Evolutionary conservation across 2,797 vertebrate genomes (phyloP).

Genomic region (Urophycis tenuis): DNA sequence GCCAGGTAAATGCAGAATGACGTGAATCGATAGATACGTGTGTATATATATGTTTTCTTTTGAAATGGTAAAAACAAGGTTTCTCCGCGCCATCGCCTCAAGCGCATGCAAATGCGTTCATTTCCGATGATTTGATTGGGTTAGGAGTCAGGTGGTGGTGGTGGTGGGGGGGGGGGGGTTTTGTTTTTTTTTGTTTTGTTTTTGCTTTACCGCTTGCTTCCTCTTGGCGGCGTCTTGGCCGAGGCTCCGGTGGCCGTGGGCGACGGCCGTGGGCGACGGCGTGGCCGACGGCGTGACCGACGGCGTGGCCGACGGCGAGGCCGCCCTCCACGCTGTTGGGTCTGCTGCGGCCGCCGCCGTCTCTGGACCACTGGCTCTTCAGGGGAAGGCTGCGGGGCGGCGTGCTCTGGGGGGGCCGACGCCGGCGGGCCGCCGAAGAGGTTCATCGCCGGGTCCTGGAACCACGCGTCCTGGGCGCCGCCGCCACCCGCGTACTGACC

Average conservation of each 20-base stretch:
- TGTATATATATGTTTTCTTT: background rate
- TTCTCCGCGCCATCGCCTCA: constrained; percentile 58
- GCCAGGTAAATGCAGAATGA: constrained; percentile 57
- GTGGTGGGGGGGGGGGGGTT: background rate
- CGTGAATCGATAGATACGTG: constrained; percentile 34
- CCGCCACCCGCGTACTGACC: constrained; percentile 40
- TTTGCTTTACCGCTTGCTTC: constrained; percentile 73
- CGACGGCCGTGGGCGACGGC: constrained; percentile 55
- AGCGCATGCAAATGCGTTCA: constrained; percentile 74
- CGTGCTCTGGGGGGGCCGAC: constrained; percentile 41
- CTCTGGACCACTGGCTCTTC: constrained; percentile 67
- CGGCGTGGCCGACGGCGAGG: constrained; percentile 60
- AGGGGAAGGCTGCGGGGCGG: constrained; percentile 63
- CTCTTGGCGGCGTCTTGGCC: constrained; percentile 67
- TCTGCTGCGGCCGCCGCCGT: constrained; percentile 40
- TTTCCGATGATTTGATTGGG: constrained; percentile 67
- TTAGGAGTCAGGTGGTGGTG: constrained; percentile 58
- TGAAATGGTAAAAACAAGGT: constrained; percentile 60
- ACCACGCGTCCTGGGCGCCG: constrained; percentile 45
- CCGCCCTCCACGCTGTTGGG: constrained; percentile 45
- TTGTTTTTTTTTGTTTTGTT: constrained; percentile 6
- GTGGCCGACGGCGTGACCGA: constrained; percentile 52
- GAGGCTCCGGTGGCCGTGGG: constrained; percentile 63
- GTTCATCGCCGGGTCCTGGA: constrained; percentile 43
- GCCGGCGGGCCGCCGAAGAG: constrained; percentile 37